Evolutionary conservation across 2,113 vertebrate species (phyloP), one percentile per base, ranked within the genome.

Genomic region (Mesitornis unicolor): DNA sequence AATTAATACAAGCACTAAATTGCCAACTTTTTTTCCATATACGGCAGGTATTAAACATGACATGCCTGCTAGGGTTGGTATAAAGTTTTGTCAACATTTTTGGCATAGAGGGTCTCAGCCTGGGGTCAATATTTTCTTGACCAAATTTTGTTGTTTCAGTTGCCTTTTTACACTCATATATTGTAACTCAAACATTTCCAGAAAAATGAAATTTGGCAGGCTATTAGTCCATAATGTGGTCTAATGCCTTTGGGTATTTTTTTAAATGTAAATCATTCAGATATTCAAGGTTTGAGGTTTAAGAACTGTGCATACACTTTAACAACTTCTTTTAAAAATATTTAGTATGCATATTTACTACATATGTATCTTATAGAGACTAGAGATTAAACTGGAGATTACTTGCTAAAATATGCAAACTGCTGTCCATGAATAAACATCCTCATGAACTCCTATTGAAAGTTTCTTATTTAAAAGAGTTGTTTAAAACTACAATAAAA

Each of bases 81-180:
- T 95, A 97, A 96, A 98, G 87, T 97, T 97, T 98, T 97, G 96
- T 97, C 97, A 96, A 96, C 85, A 94, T 97, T 97, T 91, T 95
- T 98, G 97, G 97, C 83, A 18, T 76, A 85, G 13, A 11, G 33
- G 48, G 38, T 90, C 92, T 96, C 75, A 90, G 97, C 97, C 97
- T 95, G 73, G 75, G 87, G 97, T 97, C 97, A 96, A 82, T 97
- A 95, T 97, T 97, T 98, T 96, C 95, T 97, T 53, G 77, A 97
- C 97, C 94, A 97, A 97, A 97, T 98, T 97, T 98, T 98, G 98
- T 98, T 98, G 97, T 97, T 98, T 98, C 97, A 98, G 96, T 98
- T 98, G 96, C 87, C 84, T 97, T 96, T 97, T 96, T 95, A 92
- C 59, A 95, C 76, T 96, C 65, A 14, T 93, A 95, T 95, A 95